Evolutionary conservation across 2,888 invertebrate genomes (phyloP), one percentile per base, ranked within the genome.

Genomic region (Dascillus cervinus): DNA sequence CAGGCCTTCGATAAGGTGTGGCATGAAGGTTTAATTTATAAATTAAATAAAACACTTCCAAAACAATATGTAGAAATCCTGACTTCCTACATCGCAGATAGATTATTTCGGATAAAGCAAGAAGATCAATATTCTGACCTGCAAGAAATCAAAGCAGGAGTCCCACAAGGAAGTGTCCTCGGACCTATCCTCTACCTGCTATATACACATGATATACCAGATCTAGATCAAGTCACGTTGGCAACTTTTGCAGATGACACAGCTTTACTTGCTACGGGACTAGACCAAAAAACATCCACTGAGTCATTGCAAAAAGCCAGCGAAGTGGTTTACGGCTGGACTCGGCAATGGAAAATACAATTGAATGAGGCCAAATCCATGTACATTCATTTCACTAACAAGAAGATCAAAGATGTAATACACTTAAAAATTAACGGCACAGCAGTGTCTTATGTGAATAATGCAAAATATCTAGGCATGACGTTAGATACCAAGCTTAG

Each of bases 311-410:
- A 47, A 37, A 29, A 4, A 17, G 20, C 35, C 9, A 14, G 38
- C 9, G 38, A 39, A 24, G 27, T 26, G 32, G 26, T 44, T 13
- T 9, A 26, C 10, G 28, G 36, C 11, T 47, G 47, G 45, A 36
- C 38, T 8, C 36, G 46, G 5, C 36, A 40, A 28, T 47, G 49
- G 49, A 32, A 36, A 24, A 50, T 46, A 3, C 46, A 46, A 32
- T 30, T 40, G 3, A 49, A 41, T 23, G 42, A 46, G 25, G 14
- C 15, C 0, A 51, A 53, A 43, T 50, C 46, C 5, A 25, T 30
- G 2, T 44, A 51, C 21, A 30, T 49, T 20, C 47, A 44, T 10
- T 49, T 50, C 26, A 42, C 47, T 8, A 42, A 36, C 10, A 40
- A 40, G 35, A 41, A 33, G 34, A 34, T 22, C 27, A 26, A 24